Base-by-base conservation (phyloP, 2,888 invertebrate species). In the Callyntrura guangdongensis region DNA sequence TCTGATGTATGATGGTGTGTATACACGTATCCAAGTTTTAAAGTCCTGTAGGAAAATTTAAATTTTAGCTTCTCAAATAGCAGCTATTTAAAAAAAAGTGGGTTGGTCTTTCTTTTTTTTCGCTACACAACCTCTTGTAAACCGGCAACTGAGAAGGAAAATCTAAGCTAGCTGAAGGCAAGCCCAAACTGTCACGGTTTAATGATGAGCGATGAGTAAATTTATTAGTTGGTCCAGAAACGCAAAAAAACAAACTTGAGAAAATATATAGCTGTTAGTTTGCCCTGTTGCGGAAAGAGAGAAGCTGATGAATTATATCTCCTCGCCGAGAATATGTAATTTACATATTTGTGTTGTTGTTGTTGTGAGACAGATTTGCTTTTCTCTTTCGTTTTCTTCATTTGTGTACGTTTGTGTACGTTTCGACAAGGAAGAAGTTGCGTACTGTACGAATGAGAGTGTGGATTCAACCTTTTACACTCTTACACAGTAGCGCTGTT, bases 181-280 rank as follows among this genome's bases (percentile, higher is more conserved):
- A 83, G 49, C 25, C 67, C 59, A 69, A 79, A 56, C 74, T 74
- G 47, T 49, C 83, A 84, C 20, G 83, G 74, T 49, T 77, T 89
- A 89, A 88, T 87, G 81, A 87, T 87, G 49, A 61, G 87, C 67
- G 67, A 89, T 77, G 89, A 83, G 64, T 61, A 89, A 59, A 89
- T 77, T 77, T 89, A 88, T 86, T 77, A 14, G 74, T 77, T 77
- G 74, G 25, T 47, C 49, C 74, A 81, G 27, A 77, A 53, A 77
- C 1, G 36, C 11, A 49, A 22, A 36, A 36, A 6, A n/a, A 69
- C 69, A 14, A 56, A 25, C 27, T 12, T n/a, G 36, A 36, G 69
- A 69, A 69, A 69, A 36, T 36, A 36, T 69, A 36, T 64, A 64
- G 64, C 9, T 36, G 36, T 36, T 27, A 2, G n/a, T 12, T n/a